phyloP scores from a whole-genome alignment of 1,140 invertebrate genomes.

The Vollenhovia emeryi region DNA sequence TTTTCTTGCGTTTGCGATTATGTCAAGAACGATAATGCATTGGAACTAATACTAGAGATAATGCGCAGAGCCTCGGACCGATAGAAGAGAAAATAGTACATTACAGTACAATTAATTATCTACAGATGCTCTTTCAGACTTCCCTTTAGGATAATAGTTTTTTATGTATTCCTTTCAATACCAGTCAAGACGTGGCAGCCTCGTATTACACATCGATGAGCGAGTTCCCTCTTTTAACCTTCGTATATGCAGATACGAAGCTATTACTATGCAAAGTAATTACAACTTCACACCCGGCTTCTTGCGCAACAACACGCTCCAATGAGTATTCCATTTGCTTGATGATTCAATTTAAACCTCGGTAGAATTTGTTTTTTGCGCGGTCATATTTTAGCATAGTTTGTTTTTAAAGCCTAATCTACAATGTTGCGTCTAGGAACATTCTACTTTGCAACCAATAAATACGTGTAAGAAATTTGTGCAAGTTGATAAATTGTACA shows the following conservation, averaged over 20 bases:
- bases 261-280: constrained; percentile 48
- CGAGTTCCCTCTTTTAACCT: constrained; percentile 7
- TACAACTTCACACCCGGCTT: constrained; percentile 39
- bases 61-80: background rate
- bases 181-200: background rate
- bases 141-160: constrained; percentile 1
- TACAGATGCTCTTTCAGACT: background rate
- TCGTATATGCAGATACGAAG: constrained; percentile 30
- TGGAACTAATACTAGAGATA: background rate
- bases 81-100: constrained; percentile 10
- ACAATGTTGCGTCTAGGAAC: no score
- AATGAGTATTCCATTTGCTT: constrained; percentile 35
- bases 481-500: no score
- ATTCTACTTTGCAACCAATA: no score
- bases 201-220: background rate
- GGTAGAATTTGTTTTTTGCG: constrained; percentile 65
- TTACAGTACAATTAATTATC: constrained; percentile 33
- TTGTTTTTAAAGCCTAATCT: no score
- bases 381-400: background rate
- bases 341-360: constrained; percentile 38
- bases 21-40: constrained; percentile 9
- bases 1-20: background rate
- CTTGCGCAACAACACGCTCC: constrained; percentile 15
- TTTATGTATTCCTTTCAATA: constrained; percentile 16
- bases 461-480: no score